phyloP scores from a whole-genome alignment of 2,113 vertebrate species.

The Gymnobelideus leadbeateri region DNA sequence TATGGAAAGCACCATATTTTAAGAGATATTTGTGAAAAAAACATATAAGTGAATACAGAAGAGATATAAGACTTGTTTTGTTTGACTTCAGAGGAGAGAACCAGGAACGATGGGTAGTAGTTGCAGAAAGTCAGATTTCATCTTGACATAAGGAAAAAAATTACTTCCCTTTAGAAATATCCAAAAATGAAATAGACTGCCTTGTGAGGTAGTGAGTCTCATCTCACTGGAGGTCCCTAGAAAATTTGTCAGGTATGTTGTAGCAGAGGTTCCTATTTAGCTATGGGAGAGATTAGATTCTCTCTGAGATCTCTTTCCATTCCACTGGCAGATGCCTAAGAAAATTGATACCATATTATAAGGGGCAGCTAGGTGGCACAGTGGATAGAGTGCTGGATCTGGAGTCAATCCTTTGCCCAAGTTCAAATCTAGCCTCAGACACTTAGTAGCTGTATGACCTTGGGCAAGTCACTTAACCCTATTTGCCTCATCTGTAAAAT shows the following conservation, averaged over 20 bases:
- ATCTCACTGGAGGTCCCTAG: background rate
- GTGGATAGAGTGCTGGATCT: no score
- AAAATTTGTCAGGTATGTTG: background rate
- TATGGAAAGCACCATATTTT: background rate
- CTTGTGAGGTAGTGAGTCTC: background rate
- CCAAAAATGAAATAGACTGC: background rate
- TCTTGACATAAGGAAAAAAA: background rate
- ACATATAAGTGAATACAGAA: background rate
- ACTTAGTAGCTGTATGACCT: no score
- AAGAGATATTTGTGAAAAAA: background rate
- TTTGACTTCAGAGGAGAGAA: background rate
- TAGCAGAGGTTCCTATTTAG: background rate
- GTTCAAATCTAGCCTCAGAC: no score
- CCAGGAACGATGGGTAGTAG: background rate
- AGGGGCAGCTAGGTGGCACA: no score
- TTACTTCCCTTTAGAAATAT: background rate
- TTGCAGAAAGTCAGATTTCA: background rate
- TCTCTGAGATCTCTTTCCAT: background rate
- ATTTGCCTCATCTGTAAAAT: no score
- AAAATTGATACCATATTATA: background rate
- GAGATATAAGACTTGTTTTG: background rate
- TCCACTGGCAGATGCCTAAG: background rate
- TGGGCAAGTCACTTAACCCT: no score
- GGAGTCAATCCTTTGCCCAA: no score
- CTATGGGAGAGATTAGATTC: background rate